phyloP scores from a whole-genome alignment of 2,797 vertebrate species.

The Microctenopoma stevenorrisi region DNA sequence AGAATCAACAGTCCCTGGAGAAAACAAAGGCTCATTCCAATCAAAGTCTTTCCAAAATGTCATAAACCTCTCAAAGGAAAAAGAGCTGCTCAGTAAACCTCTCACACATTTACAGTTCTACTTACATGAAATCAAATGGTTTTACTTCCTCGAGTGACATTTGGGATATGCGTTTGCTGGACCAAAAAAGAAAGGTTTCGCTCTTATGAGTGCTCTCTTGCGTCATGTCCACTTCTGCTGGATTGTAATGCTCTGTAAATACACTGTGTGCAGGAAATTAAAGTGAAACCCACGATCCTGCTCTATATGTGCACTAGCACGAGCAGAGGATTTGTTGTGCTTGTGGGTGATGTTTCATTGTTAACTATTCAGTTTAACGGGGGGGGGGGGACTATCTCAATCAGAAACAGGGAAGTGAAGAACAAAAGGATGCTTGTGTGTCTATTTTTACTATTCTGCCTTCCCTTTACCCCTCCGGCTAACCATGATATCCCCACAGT shows the following conservation, averaged over 20 bases:
- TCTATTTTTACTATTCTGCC: too few species aligned
- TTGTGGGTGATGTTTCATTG: not conserved
- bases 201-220: not conserved
- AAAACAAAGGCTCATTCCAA: slow-evolving; percentile 66
- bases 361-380: not conserved
- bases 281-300: too few species aligned
- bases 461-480: too few species aligned
- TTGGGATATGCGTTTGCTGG: slow-evolving; percentile 7
- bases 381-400: too few species aligned
- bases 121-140: slow-evolving; percentile 37
- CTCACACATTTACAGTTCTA: slow-evolving; percentile 19
- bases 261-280: too few species aligned
- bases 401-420: too few species aligned
- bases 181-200: not conserved
- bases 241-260: too few species aligned
- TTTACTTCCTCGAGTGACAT: slow-evolving; percentile 27
- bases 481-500: too few species aligned
- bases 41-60: slow-evolving; percentile 48
- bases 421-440: too few species aligned
- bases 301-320: too few species aligned
- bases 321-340: too few species aligned
- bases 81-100: slow-evolving; percentile 23
- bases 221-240: not conserved
- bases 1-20: slow-evolving; percentile 52
- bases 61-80: slow-evolving; percentile 45